Evolutionary conservation across 1,140 invertebrate species (phyloP), one percentile per base, ranked within the genome.

Genomic region (Drosophila leontia): DNA sequence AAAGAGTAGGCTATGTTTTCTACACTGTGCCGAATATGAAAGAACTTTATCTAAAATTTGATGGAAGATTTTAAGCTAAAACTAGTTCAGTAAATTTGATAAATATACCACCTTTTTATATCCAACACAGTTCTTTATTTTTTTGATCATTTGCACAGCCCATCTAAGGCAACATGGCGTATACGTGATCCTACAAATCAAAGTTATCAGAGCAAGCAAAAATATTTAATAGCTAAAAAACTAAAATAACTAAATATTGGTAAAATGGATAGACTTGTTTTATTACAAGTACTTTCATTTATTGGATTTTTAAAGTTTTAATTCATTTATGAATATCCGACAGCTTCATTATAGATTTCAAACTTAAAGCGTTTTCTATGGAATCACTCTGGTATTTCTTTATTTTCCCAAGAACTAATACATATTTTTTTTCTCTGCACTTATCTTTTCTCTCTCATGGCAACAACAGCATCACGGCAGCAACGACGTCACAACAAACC

Each of bases 401-500:
- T 51, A 12, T 26, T 7, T 55, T 23, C 7, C 13, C 2, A 11
- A 23, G 12, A 17, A 7, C 3, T 26, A 26, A 1, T 15, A 1
- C 0, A 0, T 0, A 3, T 34, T 44, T 44, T 62, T 44, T 64
- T 26, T n/a, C 19, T 6, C 29, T 65, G 57, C 35, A 60, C 19
- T 32, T 3, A 12, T 23, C n/a, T 26, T 47, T 23, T 48, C 8
- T 19, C 47, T 63, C 60, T 51, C 32, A 67, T 50, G 63, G 17
- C 39, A 37, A 45, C 48, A 62, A 62, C 67, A 70, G 67, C 67
- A 70, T 34, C 50, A 17, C n/a, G 5, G 12, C 19, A 35, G 37
- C 45, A 7, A 7, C 32, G 12, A 68, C 45, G 65, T 68, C 65
- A 68, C 45, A 50, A 47, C 59, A 63, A 17, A 63, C 48, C 48